Base-by-base conservation (phyloP, 2,888 invertebrate genomes). In the Meandrusa payeni region DNA sequence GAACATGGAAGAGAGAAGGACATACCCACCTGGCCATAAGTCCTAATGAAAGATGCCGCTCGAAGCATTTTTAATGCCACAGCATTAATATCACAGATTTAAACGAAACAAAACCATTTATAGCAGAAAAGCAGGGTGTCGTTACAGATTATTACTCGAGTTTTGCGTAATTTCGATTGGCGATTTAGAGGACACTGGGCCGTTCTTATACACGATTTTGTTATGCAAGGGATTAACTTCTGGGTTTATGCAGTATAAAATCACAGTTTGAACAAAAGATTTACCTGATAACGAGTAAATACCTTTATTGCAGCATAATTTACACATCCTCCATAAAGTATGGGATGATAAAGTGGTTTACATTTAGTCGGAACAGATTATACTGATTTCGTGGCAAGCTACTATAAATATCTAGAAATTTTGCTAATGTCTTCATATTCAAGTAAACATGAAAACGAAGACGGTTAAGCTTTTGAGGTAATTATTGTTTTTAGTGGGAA, bases 1-100 rank as follows among this genome's bases (percentile, higher is more conserved):
- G n/a, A n/a, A n/a, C n/a, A n/a, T n/a, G n/a, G n/a, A n/a, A n/a
- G n/a, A n/a, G n/a, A n/a, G n/a, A n/a, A 13, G 3, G 4, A 10
- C 15, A 5, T 39, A 15, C 48, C 48, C 73, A 79, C 83, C 80
- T 80, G 82, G 43, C 77, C 70, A 58, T 80, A 82, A 48, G 68
- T 71, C 67, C 80, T 73, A 61, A 83, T 72, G 57, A 85, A 82
- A 46, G 86, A 83, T 44, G 86, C 76, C 22, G 80, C 85, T 43
- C 86, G 85, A 54, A 82, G 67, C 86, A 87, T 87, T 3, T 57
- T 65, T 52, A 55, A 48, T 40, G 38, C 46, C 54, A 52, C 54
- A 57, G 32, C 44, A 50, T 54, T 48, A 51, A 51, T 28, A 24
- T 22, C n/a, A 26, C 9, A 31, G 12, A 52, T 57, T 61, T 56